These are phyloP conservation scores for Heteromurus nitidus DNA, from an alignment of 2,888 invertebrate species.

Conservation along the genomic window DNA sequence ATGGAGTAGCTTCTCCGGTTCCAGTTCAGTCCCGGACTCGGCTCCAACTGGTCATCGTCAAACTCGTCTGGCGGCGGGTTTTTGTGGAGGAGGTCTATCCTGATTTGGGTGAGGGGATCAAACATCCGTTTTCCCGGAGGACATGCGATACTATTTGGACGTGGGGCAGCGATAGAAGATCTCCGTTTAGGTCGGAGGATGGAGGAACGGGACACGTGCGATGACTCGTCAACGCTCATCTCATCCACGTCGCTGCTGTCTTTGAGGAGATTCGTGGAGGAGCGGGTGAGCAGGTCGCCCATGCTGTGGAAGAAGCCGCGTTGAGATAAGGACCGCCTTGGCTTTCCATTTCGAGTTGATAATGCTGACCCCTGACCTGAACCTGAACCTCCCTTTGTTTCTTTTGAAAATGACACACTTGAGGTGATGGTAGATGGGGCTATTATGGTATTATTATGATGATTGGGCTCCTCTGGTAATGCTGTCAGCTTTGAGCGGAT, in stretches of 20 bases:
- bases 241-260: neutral
- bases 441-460: neutral
- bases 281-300: slow-evolving; percentile 67
- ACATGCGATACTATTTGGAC: slow-evolving; percentile 38
- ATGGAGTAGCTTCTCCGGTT: slow-evolving; percentile 68
- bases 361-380: too few species aligned
- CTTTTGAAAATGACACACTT: too few species aligned
- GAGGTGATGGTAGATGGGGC: neutral
- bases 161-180: neutral
- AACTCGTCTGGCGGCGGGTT: slow-evolving; percentile 62
- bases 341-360: neutral
- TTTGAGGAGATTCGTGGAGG: neutral
- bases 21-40: slow-evolving; percentile 12
- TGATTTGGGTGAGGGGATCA: slow-evolving; percentile 69
- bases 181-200: slow-evolving; percentile 13
- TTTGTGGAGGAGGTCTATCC: slow-evolving; percentile 70
- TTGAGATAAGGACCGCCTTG: slow-evolving; percentile 31
- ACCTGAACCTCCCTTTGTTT: neutral
- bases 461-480: slow-evolving; percentile 73
- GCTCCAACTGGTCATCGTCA: slow-evolving; percentile 49
- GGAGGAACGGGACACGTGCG: neutral
- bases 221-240: neutral
- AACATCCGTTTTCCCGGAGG: slow-evolving; percentile 34
- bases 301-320: slow-evolving; percentile 70
- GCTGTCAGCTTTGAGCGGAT: slow-evolving; percentile 74